Conservation (phyloP, 2,797 vertebrate genomes). For the Tapera naevia region DNA sequence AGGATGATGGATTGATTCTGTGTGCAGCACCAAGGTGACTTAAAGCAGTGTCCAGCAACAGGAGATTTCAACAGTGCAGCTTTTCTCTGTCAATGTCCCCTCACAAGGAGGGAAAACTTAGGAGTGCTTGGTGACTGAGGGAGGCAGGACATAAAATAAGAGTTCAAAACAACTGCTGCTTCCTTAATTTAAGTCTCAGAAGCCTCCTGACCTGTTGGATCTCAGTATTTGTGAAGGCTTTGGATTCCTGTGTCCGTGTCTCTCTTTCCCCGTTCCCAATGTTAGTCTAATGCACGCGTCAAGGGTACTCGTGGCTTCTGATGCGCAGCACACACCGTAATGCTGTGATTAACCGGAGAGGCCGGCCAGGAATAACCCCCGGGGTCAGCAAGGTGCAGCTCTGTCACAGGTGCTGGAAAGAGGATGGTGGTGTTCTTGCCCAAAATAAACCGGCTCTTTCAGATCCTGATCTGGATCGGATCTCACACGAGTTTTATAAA, state of each 20-base stretch:
- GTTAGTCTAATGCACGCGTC: background rate
- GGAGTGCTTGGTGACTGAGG: background rate
- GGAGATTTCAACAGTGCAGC: background rate
- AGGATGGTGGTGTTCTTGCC: background rate
- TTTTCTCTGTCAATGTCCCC: background rate
- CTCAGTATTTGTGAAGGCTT: background rate
- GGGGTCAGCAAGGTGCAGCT: background rate
- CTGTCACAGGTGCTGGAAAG: background rate
- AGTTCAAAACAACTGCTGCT: background rate
- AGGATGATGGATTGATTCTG: background rate
- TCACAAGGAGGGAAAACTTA: background rate
- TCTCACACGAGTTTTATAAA: background rate
- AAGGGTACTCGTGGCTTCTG: background rate
- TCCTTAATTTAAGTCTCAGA: background rate
- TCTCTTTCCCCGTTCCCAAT: background rate
- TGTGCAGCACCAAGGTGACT: rapidly evolving
- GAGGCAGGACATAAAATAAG: background rate
- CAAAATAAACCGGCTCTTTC: background rate
- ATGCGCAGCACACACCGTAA: background rate
- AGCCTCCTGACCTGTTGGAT: background rate
- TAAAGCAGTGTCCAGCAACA: background rate
- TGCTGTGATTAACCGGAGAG: background rate
- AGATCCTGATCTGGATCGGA: background rate
- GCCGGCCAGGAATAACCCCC: background rate
- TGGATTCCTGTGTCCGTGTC: background rate